Evolutionary conservation across 2,888 invertebrate species (phyloP).

Genomic region (Pyralis farinalis): DNA sequence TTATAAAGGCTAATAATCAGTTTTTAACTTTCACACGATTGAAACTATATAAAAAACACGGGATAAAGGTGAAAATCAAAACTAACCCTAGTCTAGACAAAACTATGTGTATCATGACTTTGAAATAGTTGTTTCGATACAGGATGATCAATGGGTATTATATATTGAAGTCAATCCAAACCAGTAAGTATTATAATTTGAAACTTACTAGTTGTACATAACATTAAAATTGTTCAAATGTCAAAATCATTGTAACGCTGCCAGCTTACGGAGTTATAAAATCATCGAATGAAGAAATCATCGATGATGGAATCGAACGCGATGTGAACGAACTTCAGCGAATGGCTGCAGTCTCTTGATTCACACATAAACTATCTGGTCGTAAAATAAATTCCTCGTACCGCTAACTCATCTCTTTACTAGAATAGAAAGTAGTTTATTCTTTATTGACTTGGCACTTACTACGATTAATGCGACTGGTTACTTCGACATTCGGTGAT

Average conservation of each 20-base stretch:
- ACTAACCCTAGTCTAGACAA: too few relatives aligned
- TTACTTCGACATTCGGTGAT: constrained; percentile 9
- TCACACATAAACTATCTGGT: constrained; percentile 14
- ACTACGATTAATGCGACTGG: constrained; percentile 11
- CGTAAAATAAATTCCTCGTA: constrained; percentile 16
- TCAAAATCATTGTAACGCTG: background rate
- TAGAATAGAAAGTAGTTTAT: constrained; percentile 19
- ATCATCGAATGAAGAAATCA: constrained; percentile 8
- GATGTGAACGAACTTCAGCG: constrained; percentile 10
- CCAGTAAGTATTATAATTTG: too few relatives aligned
- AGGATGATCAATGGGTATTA: too few relatives aligned
- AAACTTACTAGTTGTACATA: too few relatives aligned
- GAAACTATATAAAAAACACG: too few relatives aligned
- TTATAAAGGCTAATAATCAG: too few relatives aligned
- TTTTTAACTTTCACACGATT: background rate
- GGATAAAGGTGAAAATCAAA: too few relatives aligned
- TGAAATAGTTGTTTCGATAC: too few relatives aligned
- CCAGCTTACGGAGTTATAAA: constrained; percentile 3
- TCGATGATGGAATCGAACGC: constrained; percentile 5
- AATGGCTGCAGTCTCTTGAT: constrained; percentile 13
- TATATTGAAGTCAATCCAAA: too few relatives aligned
- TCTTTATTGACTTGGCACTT: constrained; percentile 10
- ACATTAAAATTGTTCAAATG: too few relatives aligned
- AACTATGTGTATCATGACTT: too few relatives aligned
- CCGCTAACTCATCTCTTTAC: constrained; percentile 13